These are phyloP conservation scores for Cyrtonyx montezumae DNA, from an alignment of 2,113 vertebrate genomes.

Conservation along the genomic window DNA sequence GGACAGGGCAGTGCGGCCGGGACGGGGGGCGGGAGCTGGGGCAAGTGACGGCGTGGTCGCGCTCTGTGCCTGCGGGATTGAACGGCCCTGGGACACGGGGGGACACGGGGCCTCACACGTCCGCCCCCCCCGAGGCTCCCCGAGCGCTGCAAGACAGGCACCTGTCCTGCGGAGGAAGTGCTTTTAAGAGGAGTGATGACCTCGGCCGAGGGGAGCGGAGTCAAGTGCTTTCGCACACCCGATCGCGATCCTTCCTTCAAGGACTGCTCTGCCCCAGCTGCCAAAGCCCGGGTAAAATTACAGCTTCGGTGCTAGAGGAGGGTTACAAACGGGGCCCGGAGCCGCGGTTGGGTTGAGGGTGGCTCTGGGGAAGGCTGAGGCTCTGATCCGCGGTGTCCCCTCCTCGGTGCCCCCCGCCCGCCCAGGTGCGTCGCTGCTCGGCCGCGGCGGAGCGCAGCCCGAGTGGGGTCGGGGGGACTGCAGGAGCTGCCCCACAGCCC, in stretches of 20 bases:
- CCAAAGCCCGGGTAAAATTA: neutral
- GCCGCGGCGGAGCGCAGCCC: neutral
- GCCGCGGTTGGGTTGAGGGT: neutral
- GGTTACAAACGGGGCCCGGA: neutral
- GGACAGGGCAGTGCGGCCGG: too few species aligned
- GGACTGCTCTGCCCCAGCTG: neutral
- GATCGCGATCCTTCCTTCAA: neutral
- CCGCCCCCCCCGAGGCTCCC: neutral
- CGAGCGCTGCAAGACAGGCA: neutral
- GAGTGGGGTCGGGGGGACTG: neutral
- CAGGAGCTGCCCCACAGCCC: neutral
- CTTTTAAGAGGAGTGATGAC: neutral
- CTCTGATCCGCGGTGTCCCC: neutral
- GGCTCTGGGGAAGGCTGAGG: neutral
- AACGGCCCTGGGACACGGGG: neutral
- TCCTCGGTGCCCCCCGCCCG: neutral
- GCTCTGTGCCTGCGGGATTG: neutral
- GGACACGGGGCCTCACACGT: fast-evolving
- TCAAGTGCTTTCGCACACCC: neutral
- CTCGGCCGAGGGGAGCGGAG: neutral
- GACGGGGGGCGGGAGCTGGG: neutral
- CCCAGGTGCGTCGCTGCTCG: neutral
- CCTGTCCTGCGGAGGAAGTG: neutral
- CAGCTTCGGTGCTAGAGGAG: neutral
- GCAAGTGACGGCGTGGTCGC: too few species aligned